A percentile compares a stretch with the other conserved stretches of the same genome.
Evolutionary conservation across 2,113 vertebrate genomes (phyloP).

Genomic region (Melanostigma gelatinosum): DNA sequence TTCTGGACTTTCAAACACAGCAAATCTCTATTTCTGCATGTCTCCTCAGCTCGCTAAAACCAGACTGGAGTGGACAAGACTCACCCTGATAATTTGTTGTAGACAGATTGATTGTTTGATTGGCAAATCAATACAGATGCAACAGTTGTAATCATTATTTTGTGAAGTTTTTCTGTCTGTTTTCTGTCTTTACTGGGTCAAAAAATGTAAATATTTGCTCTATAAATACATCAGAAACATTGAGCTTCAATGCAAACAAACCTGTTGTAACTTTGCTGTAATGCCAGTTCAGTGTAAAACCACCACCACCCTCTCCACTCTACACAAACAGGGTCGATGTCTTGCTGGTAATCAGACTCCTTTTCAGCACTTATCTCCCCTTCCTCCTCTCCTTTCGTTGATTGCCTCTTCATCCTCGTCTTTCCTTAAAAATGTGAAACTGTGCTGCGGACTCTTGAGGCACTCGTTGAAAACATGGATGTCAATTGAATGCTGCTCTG

Average conservation of each 20-base stretch:
- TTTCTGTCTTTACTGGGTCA: background rate
- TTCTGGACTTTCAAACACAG: slow-evolving; percentile 14
- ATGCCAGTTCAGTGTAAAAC: slow-evolving; percentile 16
- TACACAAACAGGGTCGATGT: slow-evolving; percentile 5
- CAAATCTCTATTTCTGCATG: background rate
- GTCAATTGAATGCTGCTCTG: slow-evolving; percentile 35
- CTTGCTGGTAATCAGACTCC: slow-evolving; percentile 19
- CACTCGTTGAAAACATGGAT: slow-evolving; percentile 25
- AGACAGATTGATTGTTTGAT: slow-evolving; percentile 15
- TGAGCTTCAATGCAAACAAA: slow-evolving; percentile 6
- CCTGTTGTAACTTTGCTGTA: background rate
- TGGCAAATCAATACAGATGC: background rate
- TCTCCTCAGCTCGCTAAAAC: background rate
- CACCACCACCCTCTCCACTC: background rate
- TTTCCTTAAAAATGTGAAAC: slow-evolving; percentile 68
- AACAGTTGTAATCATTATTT: background rate
- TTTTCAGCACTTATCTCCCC: slow-evolving; percentile 58
- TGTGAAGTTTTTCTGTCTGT: background rate
- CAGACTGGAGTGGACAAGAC: background rate
- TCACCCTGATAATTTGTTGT: slow-evolving; percentile 5
- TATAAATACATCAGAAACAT: background rate
- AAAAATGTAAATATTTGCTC: background rate
- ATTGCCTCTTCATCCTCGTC: background rate
- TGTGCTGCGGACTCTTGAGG: slow-evolving; percentile 21
- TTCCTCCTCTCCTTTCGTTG: background rate